Evolutionary conservation across 2,888 invertebrate genomes (phyloP).

Genomic region (Aspidiotus rigidus): DNA sequence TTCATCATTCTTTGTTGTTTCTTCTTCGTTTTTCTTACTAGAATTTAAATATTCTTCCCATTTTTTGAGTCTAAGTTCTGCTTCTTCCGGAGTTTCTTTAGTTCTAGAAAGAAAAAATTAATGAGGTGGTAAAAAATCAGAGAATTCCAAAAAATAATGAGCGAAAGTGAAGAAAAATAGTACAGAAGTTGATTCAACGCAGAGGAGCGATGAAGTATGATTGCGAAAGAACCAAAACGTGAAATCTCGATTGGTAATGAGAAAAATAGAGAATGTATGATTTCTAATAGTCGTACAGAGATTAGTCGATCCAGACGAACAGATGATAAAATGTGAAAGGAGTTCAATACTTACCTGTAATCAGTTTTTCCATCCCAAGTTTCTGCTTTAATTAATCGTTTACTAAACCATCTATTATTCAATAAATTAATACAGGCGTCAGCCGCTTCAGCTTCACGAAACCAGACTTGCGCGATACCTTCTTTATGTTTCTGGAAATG

Average conservation of each 20-base stretch:
- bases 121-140: too few species aligned
- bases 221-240: too few species aligned
- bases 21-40: constrained; percentile 40
- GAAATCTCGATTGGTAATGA: too few species aligned
- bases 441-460: constrained; percentile 81
- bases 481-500: constrained; percentile 69
- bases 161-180: too few species aligned
- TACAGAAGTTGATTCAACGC: too few species aligned
- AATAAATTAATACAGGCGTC: constrained; percentile 79
- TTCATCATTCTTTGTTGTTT: constrained; percentile 27
- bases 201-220: too few species aligned
- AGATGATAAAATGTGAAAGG: background rate
- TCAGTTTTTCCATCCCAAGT: constrained; percentile 95
- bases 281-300: too few species aligned
- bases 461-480: constrained; percentile 86
- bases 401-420: constrained; percentile 83
- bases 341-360: constrained; percentile 52
- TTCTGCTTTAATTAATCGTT: constrained; percentile 72
- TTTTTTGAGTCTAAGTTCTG: constrained; percentile 65
- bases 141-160: too few species aligned
- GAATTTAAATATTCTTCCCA: constrained; percentile 78
- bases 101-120: constrained; percentile 49
- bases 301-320: too few species aligned
- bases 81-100: constrained; percentile 81
- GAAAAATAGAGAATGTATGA: too few species aligned